These are phyloP conservation scores for Helicoverpa assulta DNA, from an alignment of 2,888 invertebrate species.

Conservation along the genomic window DNA sequence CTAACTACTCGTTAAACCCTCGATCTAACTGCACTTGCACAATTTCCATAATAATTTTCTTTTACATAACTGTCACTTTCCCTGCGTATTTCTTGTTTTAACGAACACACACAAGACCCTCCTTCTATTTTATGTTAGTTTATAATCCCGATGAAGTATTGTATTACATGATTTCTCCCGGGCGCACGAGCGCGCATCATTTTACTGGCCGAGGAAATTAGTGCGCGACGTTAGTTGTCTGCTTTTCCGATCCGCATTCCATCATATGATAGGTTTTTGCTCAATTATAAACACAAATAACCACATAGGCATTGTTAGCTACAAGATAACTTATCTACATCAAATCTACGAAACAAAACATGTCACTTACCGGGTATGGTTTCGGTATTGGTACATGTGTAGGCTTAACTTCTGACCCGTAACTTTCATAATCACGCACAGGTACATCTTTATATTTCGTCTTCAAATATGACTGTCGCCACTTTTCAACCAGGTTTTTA, in stretches of 20 bases:
- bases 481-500: conserved; percentile 83
- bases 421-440: conserved; percentile 79
- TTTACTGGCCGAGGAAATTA: conserved; percentile 85
- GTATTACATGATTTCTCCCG: conserved; percentile 84
- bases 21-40: conserved; percentile 62
- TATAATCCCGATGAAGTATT: conserved; percentile 67
- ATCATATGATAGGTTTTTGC: conserved; percentile 74
- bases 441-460: conserved; percentile 81
- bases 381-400: conserved; percentile 83
- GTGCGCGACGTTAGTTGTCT: conserved; percentile 85
- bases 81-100: conserved; percentile 12
- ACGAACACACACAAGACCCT: conserved; percentile 2
- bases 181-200: conserved; percentile 79
- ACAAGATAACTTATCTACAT: conserved; percentile 46
- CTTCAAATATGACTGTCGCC: conserved; percentile 84
- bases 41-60: conserved; percentile 60
- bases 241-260: conserved; percentile 88
- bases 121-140: conserved; percentile 29
- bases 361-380: conserved; percentile 84
- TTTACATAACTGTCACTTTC: conserved; percentile 43
- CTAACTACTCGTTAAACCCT: conserved; percentile 72
- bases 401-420: conserved; percentile 80
- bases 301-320: conserved; percentile 56
- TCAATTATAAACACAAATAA: conserved; percentile 74
- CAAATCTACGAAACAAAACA: conserved; percentile 26